Conservation (phyloP, 2,113 vertebrate genomes). For the Dolichallabes microphthalmus region DNA sequence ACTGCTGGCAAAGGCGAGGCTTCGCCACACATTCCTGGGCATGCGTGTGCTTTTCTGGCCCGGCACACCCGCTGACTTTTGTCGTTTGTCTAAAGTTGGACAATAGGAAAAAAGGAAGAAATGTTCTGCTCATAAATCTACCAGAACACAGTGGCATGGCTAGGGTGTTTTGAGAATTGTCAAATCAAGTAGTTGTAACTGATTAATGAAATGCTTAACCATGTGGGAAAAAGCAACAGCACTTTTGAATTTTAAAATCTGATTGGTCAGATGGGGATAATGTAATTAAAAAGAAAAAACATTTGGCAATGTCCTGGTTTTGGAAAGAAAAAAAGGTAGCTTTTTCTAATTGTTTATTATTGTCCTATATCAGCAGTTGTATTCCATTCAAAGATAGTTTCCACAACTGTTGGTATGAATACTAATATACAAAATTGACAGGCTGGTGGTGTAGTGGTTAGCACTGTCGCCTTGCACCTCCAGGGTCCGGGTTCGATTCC, state of each 20-base stretch:
- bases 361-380: background rate
- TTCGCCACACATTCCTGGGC: slow-evolving; percentile 36
- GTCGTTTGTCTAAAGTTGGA: slow-evolving; percentile 26
- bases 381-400: background rate
- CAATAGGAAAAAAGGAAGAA: slow-evolving; percentile 3
- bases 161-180: background rate
- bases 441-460: no score
- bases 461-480: no score
- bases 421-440: no score
- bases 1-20: slow-evolving; percentile 41
- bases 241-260: background rate
- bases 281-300: background rate
- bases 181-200: background rate
- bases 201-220: background rate
- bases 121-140: background rate
- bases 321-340: background rate
- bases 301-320: background rate
- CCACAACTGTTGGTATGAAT: background rate
- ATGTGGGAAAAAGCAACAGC: background rate
- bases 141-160: background rate
- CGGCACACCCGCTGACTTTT: slow-evolving; percentile 42
- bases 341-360: background rate
- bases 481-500: no score
- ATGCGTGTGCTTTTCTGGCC: slow-evolving; percentile 51
- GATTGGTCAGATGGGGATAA: background rate